Percentiles rank a stretch among this genome's conserved stretches.
Evolutionary conservation across 2,797 vertebrate genomes (phyloP).

Genomic region (Lacerta agilis): DNA sequence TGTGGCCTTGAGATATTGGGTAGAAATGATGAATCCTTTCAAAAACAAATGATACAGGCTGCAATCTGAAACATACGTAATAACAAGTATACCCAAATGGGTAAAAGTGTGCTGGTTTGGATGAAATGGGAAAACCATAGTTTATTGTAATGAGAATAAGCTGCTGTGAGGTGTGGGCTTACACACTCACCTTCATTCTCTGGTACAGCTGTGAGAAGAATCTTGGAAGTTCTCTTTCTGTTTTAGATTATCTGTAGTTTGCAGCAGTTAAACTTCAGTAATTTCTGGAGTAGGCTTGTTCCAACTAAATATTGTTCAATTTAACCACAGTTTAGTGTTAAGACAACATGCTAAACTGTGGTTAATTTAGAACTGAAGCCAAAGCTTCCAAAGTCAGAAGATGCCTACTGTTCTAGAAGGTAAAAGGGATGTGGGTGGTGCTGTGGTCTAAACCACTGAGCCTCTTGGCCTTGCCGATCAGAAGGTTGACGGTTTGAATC

Average conservation of each 20-base stretch:
- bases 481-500: no score
- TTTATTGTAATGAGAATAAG: not conserved
- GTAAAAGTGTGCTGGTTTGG: not conserved
- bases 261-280: not conserved
- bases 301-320: not conserved
- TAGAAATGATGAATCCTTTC: not conserved
- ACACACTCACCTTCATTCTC: not conserved
- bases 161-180: not conserved
- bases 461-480: no score
- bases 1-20: slow-evolving; percentile 3
- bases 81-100: not conserved
- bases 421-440: no score
- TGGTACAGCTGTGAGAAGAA: not conserved
- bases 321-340: not conserved
- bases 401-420: no score
- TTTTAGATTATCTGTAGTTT: not conserved
- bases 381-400: not conserved
- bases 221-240: not conserved
- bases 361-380: not conserved
- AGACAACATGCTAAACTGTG: not conserved
- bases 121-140: not conserved
- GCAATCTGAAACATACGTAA: not conserved
- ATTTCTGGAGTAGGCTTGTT: not conserved
- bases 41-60: not conserved
- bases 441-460: no score